Conservation (phyloP, 1,140 invertebrate species). For the Lepidotrigona ventralis region DNA sequence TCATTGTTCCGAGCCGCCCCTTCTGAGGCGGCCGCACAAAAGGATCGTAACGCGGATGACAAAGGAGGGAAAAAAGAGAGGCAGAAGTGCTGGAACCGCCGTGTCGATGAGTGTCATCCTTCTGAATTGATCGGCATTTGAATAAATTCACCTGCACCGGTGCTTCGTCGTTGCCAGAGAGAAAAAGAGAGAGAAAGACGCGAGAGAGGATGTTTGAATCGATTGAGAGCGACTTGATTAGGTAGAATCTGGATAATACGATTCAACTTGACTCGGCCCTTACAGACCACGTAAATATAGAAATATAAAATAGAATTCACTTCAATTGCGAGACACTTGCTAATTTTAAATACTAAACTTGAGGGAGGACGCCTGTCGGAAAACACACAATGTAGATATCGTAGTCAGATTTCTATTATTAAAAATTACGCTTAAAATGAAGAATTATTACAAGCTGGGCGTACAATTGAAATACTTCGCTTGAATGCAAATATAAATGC, state of each 20-base stretch:
- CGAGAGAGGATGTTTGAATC: conserved; percentile 38
- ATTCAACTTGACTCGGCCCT: neutral
- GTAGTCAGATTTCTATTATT: too few relatives aligned
- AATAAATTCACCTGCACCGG: conserved; percentile 71
- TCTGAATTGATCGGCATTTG: conserved; percentile 67
- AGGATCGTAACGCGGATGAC: conserved; percentile 56
- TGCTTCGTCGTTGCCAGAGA: conserved; percentile 30
- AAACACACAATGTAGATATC: too few relatives aligned
- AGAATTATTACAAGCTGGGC: too few relatives aligned
- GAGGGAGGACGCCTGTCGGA: neutral
- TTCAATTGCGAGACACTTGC: neutral
- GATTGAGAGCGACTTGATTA: conserved; percentile 17
- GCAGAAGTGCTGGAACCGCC: conserved; percentile 33
- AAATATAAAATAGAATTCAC: neutral
- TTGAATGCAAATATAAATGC: too few relatives aligned
- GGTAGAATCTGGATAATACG: neutral
- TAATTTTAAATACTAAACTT: neutral
- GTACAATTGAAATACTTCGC: too few relatives aligned
- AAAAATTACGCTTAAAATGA: too few relatives aligned
- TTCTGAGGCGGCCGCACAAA: conserved; percentile 48
- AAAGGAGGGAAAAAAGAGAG: conserved; percentile 53
- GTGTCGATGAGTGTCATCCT: conserved; percentile 62
- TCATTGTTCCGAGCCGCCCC: conserved; percentile 61
- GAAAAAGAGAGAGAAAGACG: conserved; percentile 36
- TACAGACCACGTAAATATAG: neutral